phyloP scores from a whole-genome alignment of 2,797 vertebrate species.

The Sebastes diaconus region DNA sequence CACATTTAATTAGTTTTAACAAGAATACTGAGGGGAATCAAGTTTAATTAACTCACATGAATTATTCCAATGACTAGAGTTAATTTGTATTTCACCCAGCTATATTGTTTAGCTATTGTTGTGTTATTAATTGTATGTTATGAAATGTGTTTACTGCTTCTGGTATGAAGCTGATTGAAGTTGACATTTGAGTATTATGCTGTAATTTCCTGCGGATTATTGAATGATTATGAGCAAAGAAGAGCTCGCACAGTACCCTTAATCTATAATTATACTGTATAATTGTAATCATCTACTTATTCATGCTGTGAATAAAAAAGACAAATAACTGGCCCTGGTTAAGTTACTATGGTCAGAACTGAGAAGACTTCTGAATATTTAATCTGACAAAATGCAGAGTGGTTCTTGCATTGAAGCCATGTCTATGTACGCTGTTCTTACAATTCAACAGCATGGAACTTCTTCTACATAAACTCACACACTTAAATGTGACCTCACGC shows the following conservation, averaged over 20 bases:
- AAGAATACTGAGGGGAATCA: slow-evolving; percentile 58
- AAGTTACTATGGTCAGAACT: slow-evolving; percentile 1
- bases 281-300: slow-evolving; percentile 51
- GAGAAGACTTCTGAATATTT: slow-evolving; percentile 22
- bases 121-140: slow-evolving; percentile 40
- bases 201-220: slow-evolving; percentile 59
- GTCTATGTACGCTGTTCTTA: not conserved
- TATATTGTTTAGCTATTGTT: slow-evolving; percentile 31
- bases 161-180: slow-evolving; percentile 46
- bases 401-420: not conserved
- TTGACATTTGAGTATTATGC: slow-evolving; percentile 56
- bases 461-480: not conserved
- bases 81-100: slow-evolving; percentile 46
- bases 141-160: slow-evolving; percentile 43
- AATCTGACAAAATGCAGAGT: not conserved
- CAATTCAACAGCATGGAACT: not conserved
- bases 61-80: slow-evolving; percentile 47
- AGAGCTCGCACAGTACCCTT: slow-evolving; percentile 23
- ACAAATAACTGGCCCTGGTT: slow-evolving; percentile 32
- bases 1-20: slow-evolving; percentile 68
- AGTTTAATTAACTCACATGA: slow-evolving; percentile 67
- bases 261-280: slow-evolving; percentile 53
- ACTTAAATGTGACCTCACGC: not conserved
- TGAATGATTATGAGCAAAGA: slow-evolving; percentile 45
- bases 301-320: slow-evolving; percentile 41